Evolutionary conservation across 2,797 vertebrate genomes (phyloP), one percentile per base, ranked within the genome.

Genomic region (Melanotaenia pygmaea): DNA sequence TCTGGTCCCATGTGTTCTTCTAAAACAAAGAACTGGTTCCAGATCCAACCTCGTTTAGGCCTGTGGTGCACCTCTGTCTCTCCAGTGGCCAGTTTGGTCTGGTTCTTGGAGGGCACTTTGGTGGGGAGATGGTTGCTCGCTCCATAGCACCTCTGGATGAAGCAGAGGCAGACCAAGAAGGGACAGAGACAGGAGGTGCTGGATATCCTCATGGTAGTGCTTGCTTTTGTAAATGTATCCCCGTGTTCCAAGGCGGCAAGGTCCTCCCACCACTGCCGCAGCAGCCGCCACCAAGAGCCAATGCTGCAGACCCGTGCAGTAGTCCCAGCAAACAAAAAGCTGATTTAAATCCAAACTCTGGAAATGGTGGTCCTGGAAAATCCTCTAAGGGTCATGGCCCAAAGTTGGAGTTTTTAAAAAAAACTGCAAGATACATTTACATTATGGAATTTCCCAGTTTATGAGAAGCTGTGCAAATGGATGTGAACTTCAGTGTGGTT

Each of bases 1-100:
- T 99, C 97, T 59, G 97, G 94, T 94, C 98, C 98, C 89, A 98
- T 95, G 82, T 99, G 98, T 93, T 99, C 98, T 97, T 99, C 98
- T 97, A 99, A 97, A 96, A 99, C 98, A 95, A 99, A 99, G 97
- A 99, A 99, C 93, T 99, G 98, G 92, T 99, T 99, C 98, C 98
- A 99, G 86, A 99, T 98, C 98, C 98, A 99, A 92, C 98, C 98
- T 5, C 98, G 95, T 88, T 99, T 99, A 18, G 97, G 98, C 80
- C 98, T 95, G 93, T 99, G 98, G 90, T 99, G 98, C 38, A 99
- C 96, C 94, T 99, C 97, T 4, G 96, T 96, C 92, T 98, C 96
- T 0, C 95, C 97, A 57, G 96, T 96, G 66, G 90, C 68, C 75
- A 96, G 93, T 88, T 94, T 96, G 81, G 96, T 98, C 94, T 97